Evolutionary conservation across 2,888 invertebrate species (phyloP).

Genomic region (Miltochrista miniata): DNA sequence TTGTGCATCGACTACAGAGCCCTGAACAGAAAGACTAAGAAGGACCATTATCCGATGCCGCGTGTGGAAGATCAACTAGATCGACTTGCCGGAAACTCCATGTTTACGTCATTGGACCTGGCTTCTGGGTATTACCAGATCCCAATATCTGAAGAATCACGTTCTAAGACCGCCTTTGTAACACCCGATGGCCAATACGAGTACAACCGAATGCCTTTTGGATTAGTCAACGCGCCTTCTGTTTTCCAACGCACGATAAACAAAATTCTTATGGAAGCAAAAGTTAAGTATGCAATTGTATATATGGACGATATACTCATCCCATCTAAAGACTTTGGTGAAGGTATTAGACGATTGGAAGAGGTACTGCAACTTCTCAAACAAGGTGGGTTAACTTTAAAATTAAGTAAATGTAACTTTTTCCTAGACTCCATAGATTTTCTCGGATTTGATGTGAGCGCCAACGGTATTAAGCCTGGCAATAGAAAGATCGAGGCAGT

Average conservation of each 20-base stretch:
- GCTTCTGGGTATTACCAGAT: slow-evolving; percentile 4
- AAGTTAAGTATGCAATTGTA: background rate
- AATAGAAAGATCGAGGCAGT: slow-evolving; percentile 1
- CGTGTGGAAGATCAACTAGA: background rate
- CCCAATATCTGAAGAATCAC: background rate
- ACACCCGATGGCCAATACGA: slow-evolving; percentile 5
- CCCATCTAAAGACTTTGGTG: background rate
- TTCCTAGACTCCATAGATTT: slow-evolving; percentile 2
- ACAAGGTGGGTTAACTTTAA: slow-evolving; percentile 4
- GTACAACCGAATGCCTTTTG: slow-evolving; percentile 5
- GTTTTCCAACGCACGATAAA: slow-evolving; percentile 4
- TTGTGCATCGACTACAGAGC: slow-evolving; percentile 1
- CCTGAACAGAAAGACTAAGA: background rate
- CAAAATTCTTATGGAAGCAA: background rate
- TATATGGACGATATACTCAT: slow-evolving; percentile 12
- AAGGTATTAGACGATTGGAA: slow-evolving; percentile 1
- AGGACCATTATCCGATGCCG: slow-evolving; percentile 1
- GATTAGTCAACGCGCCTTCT: background rate
- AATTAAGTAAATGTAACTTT: slow-evolving; percentile 8
- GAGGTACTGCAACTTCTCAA: background rate
- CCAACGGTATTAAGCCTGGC: slow-evolving; percentile 6
- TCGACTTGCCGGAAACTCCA: background rate
- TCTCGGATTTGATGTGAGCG: slow-evolving; percentile 8
- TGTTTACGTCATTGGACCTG: background rate
- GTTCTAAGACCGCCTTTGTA: background rate